Conservation (phyloP, 1,140 invertebrate species). For the Rhynchophorus ferrugineus region DNA sequence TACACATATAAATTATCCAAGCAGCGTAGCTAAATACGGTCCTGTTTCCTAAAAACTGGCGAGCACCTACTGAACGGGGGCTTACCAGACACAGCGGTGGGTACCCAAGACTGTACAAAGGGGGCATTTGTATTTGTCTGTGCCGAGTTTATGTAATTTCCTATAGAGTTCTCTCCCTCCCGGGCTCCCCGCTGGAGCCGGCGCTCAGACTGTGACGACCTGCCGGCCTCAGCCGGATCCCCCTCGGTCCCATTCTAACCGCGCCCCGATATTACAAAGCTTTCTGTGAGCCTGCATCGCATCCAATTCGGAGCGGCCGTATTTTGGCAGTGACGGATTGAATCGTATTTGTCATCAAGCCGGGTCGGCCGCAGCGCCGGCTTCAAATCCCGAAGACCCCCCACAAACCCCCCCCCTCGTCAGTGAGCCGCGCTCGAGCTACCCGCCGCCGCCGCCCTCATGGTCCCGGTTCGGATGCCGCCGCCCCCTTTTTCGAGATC, state of each 20-base stretch:
- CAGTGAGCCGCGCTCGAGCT: constrained; percentile 9
- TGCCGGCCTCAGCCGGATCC: no score
- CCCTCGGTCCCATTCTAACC: background rate
- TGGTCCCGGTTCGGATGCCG: no score
- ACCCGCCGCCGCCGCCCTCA: constrained; percentile 14
- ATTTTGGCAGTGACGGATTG: constrained; percentile 42
- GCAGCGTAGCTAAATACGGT: no score
- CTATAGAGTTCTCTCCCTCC: constrained; percentile 40
- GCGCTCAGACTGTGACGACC: constrained; percentile 36
- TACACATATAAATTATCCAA: no score
- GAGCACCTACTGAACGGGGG: constrained; percentile 34
- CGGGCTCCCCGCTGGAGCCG: constrained; percentile 31
- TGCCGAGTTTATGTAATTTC: constrained; percentile 45
- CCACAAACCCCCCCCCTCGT: constrained; percentile 14
- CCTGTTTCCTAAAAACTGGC: constrained; percentile 1
- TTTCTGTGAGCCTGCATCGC: constrained; percentile 43
- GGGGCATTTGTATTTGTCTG: constrained; percentile 44
- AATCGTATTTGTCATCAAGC: constrained; percentile 42
- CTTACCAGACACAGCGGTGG: constrained; percentile 36
- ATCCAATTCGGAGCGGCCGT: constrained; percentile 43
- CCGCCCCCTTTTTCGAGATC: constrained; percentile 20
- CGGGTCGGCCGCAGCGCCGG: constrained; percentile 38
- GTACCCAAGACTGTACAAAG: constrained; percentile 42
- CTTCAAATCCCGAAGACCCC: constrained; percentile 30
- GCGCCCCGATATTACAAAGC: constrained; percentile 30